A percentile compares a stretch with the other conserved stretches of the same genome.
These are phyloP conservation scores for Pocillopora damicornis DNA, from an alignment of 64 coral and sea anemone species.

Conservation along the genomic window DNA sequence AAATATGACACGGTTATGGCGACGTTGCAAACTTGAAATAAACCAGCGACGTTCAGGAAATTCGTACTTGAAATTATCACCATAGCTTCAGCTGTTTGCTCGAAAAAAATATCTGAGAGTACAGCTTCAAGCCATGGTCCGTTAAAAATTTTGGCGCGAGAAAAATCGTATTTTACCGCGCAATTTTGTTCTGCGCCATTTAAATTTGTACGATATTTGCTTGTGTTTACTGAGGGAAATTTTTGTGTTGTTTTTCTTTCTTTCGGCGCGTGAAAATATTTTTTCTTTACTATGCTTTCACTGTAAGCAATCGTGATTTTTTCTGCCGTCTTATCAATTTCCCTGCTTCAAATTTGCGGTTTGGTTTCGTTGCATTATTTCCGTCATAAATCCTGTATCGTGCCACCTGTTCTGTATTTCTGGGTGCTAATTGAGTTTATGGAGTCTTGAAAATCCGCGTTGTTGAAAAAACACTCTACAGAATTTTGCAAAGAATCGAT, in stretches of 20 bases:
- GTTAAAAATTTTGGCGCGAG: constrained; percentile 42
- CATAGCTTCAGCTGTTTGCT: neutral
- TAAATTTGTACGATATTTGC: neutral
- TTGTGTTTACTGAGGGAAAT: neutral
- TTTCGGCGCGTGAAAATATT: neutral
- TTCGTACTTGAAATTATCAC: neutral
- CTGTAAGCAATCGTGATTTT: neutral
- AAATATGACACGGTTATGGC: neutral
- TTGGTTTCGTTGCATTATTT: constrained; percentile 7
- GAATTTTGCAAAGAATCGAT: neutral
- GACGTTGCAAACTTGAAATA: neutral
- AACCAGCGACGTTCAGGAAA: neutral
- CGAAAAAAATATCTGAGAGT: no score
- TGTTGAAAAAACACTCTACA: neutral
- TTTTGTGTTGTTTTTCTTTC: neutral
- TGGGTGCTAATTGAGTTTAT: neutral
- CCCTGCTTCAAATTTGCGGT: constrained; percentile 2
- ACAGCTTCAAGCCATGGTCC: neutral
- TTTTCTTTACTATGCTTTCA: neutral
- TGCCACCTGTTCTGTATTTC: neutral
- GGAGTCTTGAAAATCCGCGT: neutral
- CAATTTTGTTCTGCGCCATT: neutral
- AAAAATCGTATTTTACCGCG: constrained; percentile 19
- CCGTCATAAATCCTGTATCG: neutral
- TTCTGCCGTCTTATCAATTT: neutral